phyloP scores from a whole-genome alignment of 2,888 invertebrate genomes.

The Chironomus riparius region DNA sequence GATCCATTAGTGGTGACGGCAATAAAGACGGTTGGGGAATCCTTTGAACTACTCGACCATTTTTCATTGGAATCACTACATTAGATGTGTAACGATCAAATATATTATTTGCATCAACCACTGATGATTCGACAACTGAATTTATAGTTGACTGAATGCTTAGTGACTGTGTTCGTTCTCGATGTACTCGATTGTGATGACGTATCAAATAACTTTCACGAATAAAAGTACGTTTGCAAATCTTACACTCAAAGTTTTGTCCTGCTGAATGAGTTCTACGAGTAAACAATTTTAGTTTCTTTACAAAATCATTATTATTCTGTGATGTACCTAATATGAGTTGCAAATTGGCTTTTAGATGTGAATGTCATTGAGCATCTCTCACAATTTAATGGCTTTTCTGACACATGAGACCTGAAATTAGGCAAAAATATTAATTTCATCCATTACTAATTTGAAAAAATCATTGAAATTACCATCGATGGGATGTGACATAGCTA shows the following conservation, averaged over 20 bases:
- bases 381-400: conserved; percentile 63
- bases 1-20: no score
- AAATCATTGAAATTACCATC: conserved; percentile 36
- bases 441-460: neutral
- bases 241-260: conserved; percentile 62
- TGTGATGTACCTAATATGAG: conserved; percentile 47
- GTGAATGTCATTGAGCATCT: conserved; percentile 64
- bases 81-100: neutral
- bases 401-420: conserved; percentile 67
- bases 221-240: conserved; percentile 65
- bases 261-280: conserved; percentile 57
- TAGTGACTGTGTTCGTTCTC: conserved; percentile 51
- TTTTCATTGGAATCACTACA: neutral
- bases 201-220: conserved; percentile 69
- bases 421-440: neutral
- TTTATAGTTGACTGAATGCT: conserved; percentile 47
- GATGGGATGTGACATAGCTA: conserved; percentile 71
- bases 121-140: conserved; percentile 42
- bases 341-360: conserved; percentile 64
- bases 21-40: no score
- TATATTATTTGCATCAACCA: neutral
- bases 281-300: no score
- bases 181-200: conserved; percentile 68
- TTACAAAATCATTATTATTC: no score
- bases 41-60: no score